Evolutionary conservation across 2,113 vertebrate species (phyloP).

Genomic region (Stomatorhinus ivindoensis): DNA sequence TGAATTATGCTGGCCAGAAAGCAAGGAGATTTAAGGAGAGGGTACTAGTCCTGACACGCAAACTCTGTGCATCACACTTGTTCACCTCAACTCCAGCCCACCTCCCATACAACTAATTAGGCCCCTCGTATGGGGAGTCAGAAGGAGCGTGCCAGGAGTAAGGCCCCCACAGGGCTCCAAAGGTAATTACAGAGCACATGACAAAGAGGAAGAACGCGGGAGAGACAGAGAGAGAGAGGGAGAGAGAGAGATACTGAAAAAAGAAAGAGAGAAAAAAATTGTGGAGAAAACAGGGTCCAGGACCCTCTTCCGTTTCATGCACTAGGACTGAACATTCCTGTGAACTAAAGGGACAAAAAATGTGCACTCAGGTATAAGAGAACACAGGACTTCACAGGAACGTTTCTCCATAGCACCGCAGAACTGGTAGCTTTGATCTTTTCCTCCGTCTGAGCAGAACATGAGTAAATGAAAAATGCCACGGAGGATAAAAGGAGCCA

Average conservation of each 20-base stretch:
- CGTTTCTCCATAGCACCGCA: background rate
- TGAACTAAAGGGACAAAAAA: background rate
- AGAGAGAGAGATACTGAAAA: background rate
- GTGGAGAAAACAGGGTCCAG: background rate
- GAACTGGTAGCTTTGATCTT: background rate
- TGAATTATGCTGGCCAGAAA: constrained; percentile 13
- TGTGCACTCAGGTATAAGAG: constrained; percentile 7
- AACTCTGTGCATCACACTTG: constrained; percentile 31
- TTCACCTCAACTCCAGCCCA: background rate
- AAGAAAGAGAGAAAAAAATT: background rate
- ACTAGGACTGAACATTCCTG: background rate
- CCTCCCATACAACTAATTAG: constrained; percentile 36
- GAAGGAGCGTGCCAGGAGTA: constrained; percentile 26
- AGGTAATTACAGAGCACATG: constrained; percentile 23
- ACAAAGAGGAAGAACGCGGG: background rate
- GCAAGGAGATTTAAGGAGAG: constrained; percentile 17
- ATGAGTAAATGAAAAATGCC: background rate
- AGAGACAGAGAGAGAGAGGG: background rate
- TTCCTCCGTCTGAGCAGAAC: background rate
- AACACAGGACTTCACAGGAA: constrained; percentile 8
- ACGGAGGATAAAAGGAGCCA: background rate
- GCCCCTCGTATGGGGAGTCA: constrained; percentile 32
- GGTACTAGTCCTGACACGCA: constrained; percentile 44
- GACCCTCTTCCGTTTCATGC: background rate
- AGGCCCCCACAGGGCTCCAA: constrained; percentile 39